Conservation (phyloP, 2,113 vertebrate genomes). For the Psophia crepitans region DNA sequence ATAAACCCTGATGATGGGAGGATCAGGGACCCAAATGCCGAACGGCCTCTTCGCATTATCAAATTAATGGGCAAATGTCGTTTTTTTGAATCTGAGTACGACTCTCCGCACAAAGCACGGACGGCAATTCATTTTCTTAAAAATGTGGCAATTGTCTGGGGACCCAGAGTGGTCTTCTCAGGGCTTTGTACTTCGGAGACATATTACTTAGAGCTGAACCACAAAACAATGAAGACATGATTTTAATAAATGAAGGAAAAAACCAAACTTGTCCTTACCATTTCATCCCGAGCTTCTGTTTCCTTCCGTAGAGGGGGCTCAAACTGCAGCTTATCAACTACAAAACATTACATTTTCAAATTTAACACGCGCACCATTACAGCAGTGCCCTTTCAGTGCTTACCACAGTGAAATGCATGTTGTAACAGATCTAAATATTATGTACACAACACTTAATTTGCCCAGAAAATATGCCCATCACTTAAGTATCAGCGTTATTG, state of each 20-base stretch:
- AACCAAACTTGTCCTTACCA: conserved; percentile 73
- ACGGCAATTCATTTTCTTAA: neutral
- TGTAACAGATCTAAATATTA: neutral
- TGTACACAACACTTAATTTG: neutral
- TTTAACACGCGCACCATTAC: neutral
- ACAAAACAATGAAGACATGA: neutral
- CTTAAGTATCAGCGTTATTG: neutral
- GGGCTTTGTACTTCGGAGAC: neutral
- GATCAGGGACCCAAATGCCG: neutral
- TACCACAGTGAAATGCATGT: neutral
- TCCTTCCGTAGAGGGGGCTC: conserved; percentile 91
- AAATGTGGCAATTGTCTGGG: neutral
- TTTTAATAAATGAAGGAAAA: neutral
- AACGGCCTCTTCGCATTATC: neutral
- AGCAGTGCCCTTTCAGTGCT: neutral
- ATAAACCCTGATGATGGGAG: neutral
- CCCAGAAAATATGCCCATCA: neutral
- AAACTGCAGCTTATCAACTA: conserved; percentile 94
- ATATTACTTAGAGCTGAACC: neutral
- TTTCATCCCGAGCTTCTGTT: conserved; percentile 93
- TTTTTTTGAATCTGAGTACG: neutral
- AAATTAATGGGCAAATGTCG: neutral
- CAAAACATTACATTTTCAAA: neutral
- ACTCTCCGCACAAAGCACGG: neutral
- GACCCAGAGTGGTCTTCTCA: neutral